These are phyloP conservation scores for Gadus macrocephalus DNA, from an alignment of 2,113 vertebrate species.

Conservation along the genomic window DNA sequence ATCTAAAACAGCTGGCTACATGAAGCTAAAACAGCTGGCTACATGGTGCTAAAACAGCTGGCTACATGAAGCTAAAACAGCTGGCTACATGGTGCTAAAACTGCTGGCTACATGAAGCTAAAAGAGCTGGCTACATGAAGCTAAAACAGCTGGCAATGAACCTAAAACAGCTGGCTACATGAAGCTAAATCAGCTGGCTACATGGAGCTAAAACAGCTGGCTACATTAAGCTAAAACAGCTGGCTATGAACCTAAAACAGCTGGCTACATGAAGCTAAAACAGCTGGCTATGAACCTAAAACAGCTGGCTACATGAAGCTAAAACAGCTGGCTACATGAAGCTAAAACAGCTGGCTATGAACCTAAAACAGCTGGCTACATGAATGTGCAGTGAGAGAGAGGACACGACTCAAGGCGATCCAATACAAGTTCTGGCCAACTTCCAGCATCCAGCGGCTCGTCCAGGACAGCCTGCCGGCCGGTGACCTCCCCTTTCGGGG, in stretches of 20 bases:
- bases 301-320: not conserved
- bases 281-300: not conserved
- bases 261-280: not conserved
- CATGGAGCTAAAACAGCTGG: not conserved
- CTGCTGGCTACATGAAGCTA: not conserved
- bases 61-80: no score
- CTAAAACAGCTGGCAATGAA: no score
- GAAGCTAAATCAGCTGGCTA: not conserved
- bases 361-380: no score
- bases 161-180: not conserved
- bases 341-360: no score
- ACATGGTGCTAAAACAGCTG: no score
- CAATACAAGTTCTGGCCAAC: constrained; percentile 49
- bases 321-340: no score
- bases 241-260: no score
- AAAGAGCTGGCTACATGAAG: no score
- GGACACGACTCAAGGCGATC: constrained; percentile 32
- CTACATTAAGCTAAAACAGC: no score
- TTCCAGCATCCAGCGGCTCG: constrained; percentile 30
- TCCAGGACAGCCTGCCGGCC: constrained; percentile 12
- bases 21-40: not conserved
- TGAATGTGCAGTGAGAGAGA: constrained; percentile 7
- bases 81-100: not conserved
- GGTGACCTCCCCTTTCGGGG: constrained; percentile 21
- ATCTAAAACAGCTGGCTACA: not conserved